Conservation (phyloP, 2,888 invertebrate species). For the Aphelenchoides bicaudatus region DNA sequence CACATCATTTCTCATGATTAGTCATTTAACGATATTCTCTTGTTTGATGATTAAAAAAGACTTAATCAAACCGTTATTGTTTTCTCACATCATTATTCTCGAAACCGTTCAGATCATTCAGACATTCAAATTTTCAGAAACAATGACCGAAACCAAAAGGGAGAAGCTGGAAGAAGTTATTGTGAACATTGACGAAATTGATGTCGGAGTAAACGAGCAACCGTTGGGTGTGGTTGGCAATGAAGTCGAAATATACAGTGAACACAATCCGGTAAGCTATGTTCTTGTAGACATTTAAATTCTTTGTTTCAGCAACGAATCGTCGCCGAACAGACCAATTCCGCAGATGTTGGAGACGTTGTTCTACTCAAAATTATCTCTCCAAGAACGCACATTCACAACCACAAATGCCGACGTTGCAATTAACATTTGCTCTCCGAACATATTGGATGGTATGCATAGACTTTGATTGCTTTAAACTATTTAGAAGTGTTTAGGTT, state of each 20-base stretch:
- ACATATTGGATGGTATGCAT: constrained; percentile 18
- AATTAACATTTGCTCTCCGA: constrained; percentile 18
- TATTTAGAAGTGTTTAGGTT: not conserved
- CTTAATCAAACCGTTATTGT: no score
- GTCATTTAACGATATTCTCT: no score
- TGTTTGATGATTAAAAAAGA: no score
- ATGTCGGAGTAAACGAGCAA: not conserved
- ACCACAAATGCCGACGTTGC: constrained; percentile 14
- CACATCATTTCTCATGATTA: no score
- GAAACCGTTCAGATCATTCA: no score
- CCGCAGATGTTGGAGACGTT: constrained; percentile 15
- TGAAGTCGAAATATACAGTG: constrained; percentile 10
- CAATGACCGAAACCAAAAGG: not conserved
- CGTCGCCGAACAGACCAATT: no score
- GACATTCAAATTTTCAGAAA: no score
- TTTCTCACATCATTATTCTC: no score
- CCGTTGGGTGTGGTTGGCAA: constrained; percentile 11
- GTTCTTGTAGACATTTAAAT: no score
- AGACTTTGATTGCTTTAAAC: not conserved
- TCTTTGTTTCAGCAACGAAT: no score
- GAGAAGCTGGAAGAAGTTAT: not conserved
- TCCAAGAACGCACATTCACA: constrained; percentile 15
- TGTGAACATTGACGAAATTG: not conserved
- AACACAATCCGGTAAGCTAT: no score
- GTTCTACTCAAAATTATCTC: constrained; percentile 12